Base-by-base conservation (phyloP, 1,140 invertebrate genomes). In the Lasaia peninsularis region DNA sequence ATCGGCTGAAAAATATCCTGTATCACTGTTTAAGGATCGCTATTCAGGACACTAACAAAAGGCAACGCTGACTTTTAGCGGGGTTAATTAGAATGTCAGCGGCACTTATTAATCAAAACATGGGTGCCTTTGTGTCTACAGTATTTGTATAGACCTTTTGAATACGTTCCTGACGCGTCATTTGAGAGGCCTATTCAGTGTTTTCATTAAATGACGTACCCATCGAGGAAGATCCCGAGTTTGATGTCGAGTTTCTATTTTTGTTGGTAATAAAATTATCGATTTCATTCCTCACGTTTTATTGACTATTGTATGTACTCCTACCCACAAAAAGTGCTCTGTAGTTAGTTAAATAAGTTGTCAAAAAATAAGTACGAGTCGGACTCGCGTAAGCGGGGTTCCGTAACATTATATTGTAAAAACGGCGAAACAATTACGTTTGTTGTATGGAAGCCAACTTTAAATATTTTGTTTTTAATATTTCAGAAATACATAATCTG, bases 31-130 rank as follows among this genome's bases (percentile, higher is more conserved):
- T 72, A 67, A 70, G 65, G 66, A 57, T 70, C 67, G 65, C 67
- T 48, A 73, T 75, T 76, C 66, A 71, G 57, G 56, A 37, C 28
- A 60, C 63, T 67, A 76, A 78, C 77, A 79, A 81, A 79, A 69
- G 63, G 71, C 66, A 51, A 62, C 58, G 64, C 62, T 73, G 80
- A 84, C 78, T 81, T 84, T 84, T 78, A 75, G 71, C 73, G 67
- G 75, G 73, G 71, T 82, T 80, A 85, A 85, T 85, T 85, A 85
- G 78, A 82, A 78, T 82, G 81, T 85, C 81, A 85, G 73, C 75
- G 71, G 62, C 73, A 75, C 75, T 82, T 82, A 85, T 85, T 85
- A 82, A 85, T 85, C 78, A 85, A 79, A 75, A 69, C 69, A 65
- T 60, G 65, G 63, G 56, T 33, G 32, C 55, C 60, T 64, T 67